Conservation (phyloP, 2,797 vertebrate genomes). For the Poecilia velifera region DNA sequence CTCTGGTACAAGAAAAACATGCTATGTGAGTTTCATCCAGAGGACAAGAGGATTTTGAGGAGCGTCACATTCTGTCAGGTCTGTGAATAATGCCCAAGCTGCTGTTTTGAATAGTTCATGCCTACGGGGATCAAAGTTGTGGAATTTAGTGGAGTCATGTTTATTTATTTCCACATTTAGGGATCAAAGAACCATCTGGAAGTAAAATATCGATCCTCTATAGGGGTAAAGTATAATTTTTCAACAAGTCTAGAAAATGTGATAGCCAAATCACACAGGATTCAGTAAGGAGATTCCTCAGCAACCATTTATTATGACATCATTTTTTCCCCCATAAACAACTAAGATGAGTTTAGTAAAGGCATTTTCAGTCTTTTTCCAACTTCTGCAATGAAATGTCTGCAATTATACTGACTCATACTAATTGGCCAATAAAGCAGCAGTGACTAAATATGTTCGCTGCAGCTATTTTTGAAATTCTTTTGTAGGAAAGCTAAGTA, state of each 20-base stretch:
- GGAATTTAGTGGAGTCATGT: background rate
- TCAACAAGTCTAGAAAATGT: background rate
- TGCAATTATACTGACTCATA: background rate
- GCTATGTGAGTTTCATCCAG: background rate
- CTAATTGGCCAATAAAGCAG: background rate
- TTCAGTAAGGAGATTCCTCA: background rate
- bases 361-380: background rate
- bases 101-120: background rate
- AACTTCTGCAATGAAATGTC: background rate
- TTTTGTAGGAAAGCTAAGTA: slow-evolving; percentile 10
- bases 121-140: background rate
- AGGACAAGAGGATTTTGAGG: background rate
- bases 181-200: background rate
- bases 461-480: slow-evolving; percentile 1
- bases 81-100: background rate
- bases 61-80: background rate
- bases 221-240: background rate
- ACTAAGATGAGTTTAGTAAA: background rate
- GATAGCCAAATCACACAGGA: background rate
- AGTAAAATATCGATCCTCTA: background rate
- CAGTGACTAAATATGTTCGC: background rate
- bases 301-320: background rate
- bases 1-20: background rate
- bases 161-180: background rate
- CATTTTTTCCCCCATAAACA: background rate